Evolutionary conservation across 2,113 vertebrate species (phyloP).

Genomic region (Heterotilapia buettikoferi): DNA sequence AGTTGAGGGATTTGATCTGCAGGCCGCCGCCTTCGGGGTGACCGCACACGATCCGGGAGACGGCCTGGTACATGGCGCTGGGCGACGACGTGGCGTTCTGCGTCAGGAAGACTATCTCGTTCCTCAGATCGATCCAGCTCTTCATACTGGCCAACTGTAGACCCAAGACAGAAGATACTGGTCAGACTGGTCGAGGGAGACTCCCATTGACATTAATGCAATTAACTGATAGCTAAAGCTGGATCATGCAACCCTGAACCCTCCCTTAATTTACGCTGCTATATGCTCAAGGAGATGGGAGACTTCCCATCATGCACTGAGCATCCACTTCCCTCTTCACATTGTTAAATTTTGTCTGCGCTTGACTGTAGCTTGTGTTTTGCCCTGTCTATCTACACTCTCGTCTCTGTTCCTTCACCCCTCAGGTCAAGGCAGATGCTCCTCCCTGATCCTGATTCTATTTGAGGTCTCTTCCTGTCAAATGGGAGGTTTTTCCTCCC

Average conservation of each 20-base stretch:
- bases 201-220: not conserved
- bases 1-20: constrained; percentile 98
- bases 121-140: constrained; percentile 91
- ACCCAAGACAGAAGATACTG: not conserved
- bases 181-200: not conserved
- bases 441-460: not conserved
- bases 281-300: not conserved
- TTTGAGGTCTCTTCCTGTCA: not conserved
- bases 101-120: constrained; percentile 85
- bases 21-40: constrained; percentile 93
- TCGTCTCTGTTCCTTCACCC: not conserved
- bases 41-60: constrained; percentile 90
- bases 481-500: not conserved
- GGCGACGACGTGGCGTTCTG: constrained; percentile 81
- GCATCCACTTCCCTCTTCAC: not conserved
- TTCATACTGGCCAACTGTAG: constrained; percentile 82
- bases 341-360: not conserved
- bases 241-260: not conserved
- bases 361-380: not conserved
- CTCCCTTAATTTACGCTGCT: not conserved
- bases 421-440: not conserved
- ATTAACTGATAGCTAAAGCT: not conserved
- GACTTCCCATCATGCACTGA: not conserved
- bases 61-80: constrained; percentile 85
- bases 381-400: not conserved